These are phyloP conservation scores for Drosophila grimshawi DNA, from an alignment of 1,140 invertebrate species.

Conservation along the genomic window DNA sequence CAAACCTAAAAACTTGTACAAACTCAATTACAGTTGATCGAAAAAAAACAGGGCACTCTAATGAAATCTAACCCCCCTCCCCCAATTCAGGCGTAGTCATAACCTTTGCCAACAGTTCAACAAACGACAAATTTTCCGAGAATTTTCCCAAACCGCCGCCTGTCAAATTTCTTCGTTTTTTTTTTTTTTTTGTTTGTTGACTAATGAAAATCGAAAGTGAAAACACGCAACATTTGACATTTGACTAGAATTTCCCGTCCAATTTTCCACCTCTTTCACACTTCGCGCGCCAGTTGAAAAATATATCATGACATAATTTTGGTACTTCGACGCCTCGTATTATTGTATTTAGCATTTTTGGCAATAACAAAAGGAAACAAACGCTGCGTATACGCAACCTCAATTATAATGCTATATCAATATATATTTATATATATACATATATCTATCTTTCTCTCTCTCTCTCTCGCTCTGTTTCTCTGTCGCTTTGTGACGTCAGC, in stretches of 20 bases:
- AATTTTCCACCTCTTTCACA: neutral
- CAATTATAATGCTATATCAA: neutral
- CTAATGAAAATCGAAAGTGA: conserved; percentile 56
- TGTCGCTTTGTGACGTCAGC: conserved; percentile 61
- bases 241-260: conserved; percentile 32
- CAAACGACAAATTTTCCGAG: conserved; percentile 13
- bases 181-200: too few relatives aligned
- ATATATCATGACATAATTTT: conserved; percentile 72
- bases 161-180: too few relatives aligned
- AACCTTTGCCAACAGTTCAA: conserved; percentile 40
- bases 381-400: conserved; percentile 39
- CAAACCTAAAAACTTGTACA: conserved; percentile 36
- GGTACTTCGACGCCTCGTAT: neutral
- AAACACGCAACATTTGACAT: conserved; percentile 76
- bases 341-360: conserved; percentile 10
- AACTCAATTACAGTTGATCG: conserved; percentile 61
- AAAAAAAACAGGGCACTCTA: neutral
- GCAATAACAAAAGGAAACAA: neutral
- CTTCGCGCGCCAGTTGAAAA: conserved; percentile 25
- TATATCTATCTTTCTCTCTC: neutral
- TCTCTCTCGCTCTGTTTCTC: neutral
- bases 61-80: neutral
- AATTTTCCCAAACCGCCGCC: neutral
- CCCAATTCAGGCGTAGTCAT: neutral
- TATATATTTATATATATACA: neutral